Conservation (phyloP, 2,888 invertebrate genomes). For the Dexiosoma caninum region DNA sequence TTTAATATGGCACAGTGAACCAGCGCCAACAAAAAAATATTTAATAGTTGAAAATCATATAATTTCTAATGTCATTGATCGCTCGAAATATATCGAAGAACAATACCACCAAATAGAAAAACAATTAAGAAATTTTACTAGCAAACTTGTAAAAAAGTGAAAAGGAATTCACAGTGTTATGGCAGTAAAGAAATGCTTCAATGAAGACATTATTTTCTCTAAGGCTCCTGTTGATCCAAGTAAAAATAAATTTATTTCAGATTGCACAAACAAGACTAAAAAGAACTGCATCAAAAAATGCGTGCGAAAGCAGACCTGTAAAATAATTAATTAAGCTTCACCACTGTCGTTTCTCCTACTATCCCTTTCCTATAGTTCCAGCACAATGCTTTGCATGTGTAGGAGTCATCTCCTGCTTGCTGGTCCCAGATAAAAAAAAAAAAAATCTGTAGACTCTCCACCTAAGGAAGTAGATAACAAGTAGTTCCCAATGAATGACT, state of each 20-base stretch:
- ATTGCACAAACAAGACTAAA: background rate
- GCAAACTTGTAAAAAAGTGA: too few relatives aligned
- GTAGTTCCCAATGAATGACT: too few relatives aligned
- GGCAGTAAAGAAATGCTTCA: conserved; percentile 14
- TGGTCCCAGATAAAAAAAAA: too few relatives aligned
- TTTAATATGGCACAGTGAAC: conserved; percentile 10
- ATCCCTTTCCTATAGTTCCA: too few relatives aligned
- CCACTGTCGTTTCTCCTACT: too few relatives aligned
- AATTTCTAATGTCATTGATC: background rate
- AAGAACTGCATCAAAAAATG: background rate
- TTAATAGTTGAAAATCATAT: background rate
- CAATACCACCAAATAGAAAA: conserved; percentile 1
- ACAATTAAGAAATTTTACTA: background rate
- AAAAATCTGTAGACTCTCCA: too few relatives aligned
- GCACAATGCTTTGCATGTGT: too few relatives aligned
- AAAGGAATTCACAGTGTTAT: background rate
- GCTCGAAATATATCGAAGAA: conserved; percentile 1
- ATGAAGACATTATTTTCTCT: conserved; percentile 27
- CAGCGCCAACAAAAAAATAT: conserved; percentile 19
- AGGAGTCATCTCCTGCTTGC: too few relatives aligned
- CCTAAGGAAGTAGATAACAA: background rate
- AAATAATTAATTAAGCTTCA: too few relatives aligned
- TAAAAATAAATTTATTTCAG: background rate
- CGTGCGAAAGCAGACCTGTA: too few relatives aligned
- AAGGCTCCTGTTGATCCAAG: background rate